Evolutionary conservation across 1,140 invertebrate species (phyloP), one percentile per base, ranked within the genome.

Genomic region (Zaprionus kolodkinae): DNA sequence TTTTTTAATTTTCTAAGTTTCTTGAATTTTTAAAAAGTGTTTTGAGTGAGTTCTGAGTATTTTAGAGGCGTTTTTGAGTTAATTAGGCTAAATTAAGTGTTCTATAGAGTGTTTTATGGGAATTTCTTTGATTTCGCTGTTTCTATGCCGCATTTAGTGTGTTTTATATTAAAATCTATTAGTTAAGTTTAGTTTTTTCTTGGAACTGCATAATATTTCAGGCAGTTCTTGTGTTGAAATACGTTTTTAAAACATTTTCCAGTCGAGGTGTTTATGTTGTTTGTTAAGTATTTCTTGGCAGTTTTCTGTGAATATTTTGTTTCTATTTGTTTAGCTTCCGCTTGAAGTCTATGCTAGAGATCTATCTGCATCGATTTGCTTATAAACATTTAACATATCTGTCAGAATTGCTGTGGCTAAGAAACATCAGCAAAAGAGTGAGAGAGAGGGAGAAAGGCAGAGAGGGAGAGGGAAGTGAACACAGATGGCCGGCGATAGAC

Each of bases 301-400:
- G 38, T 30, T 40, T 40, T 45, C 40, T 7, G 40, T 45, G 40
- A 45, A 45, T 45, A 25, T 62, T 43, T 30, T 30, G 1, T 21
- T 21, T 21, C 21, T 21, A 21, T 21, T 62, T 62, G n/a, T 62
- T 62, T 43, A 62, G 15, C 43, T 48, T 62, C n/a, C n/a, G 40
- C 40, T 45, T 45, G 40, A 45, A 45, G 40, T 45, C n/a, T 15
- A n/a, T 45, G 40, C n/a, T n/a, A 48, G 60, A 48, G 60, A 59
- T 63, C 38, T 67, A 15, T 60, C 48, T 56, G 48, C 52, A 30
- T 4, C 45, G 63, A 75, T 65, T 73, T 76, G 69, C 72, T 79
- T 82, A 69, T 86, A 87, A 86, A 86, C 83, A 86, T 83, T 87
- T 86, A 72, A 73, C 25, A 67, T 68, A 65, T 71, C 76, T 83